Evolutionary conservation across 2,797 vertebrate genomes (phyloP).

Genomic region (Artibeus jamaicensis): DNA sequence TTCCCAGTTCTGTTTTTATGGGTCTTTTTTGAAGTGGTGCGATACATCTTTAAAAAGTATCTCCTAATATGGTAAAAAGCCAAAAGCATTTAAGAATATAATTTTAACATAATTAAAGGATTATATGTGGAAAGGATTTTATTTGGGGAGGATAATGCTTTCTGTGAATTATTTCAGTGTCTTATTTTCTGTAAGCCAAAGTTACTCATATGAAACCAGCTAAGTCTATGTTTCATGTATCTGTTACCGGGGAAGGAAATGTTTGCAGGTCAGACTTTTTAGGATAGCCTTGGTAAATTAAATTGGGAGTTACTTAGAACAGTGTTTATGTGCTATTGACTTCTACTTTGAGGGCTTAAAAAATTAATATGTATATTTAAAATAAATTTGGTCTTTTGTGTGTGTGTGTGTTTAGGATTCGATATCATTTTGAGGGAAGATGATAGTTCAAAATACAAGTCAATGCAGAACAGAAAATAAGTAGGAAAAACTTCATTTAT

Average conservation of each 20-base stretch:
- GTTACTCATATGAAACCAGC: not conserved
- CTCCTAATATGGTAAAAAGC: not conserved
- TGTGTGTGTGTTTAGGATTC: not conserved
- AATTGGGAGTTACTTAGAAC: slow-evolving; percentile 3
- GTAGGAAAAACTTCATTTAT: not conserved
- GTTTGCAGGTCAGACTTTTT: not conserved
- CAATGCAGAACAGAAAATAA: not conserved
- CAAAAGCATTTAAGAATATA: not conserved
- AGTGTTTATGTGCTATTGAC: not conserved
- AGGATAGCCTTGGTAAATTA: not conserved
- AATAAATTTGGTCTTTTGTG: not conserved
- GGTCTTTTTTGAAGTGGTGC: not conserved
- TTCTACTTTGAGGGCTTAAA: not conserved
- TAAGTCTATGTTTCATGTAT: not conserved
- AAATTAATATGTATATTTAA: not conserved
- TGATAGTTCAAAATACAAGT: not conserved
- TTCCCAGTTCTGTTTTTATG: not conserved
- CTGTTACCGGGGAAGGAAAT: not conserved
- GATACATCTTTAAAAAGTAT: not conserved
- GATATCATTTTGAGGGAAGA: not conserved
- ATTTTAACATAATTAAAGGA: too few relatives aligned
- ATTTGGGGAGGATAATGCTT: not conserved
- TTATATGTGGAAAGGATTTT: not conserved
- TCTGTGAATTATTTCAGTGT: not conserved
- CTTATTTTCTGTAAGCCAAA: not conserved